Evolutionary conservation across 2,113 vertebrate species (phyloP), one percentile per base, ranked within the genome.

Genomic region (Ameiurus melas): DNA sequence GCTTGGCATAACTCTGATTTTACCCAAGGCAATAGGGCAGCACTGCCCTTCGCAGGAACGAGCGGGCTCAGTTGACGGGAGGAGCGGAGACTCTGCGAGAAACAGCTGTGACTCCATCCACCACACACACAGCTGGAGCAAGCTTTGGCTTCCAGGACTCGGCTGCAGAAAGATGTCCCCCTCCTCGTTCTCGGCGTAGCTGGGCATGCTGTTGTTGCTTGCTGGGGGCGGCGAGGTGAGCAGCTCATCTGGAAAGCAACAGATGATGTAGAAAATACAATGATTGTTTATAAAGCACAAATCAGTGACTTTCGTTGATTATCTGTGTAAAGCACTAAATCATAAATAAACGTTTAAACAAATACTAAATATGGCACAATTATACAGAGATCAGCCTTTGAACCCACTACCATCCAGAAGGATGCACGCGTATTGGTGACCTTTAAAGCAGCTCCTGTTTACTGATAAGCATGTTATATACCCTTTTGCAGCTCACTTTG

Each of bases 71-170:
- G 92, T 95, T 94, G 5, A 97, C 96, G 0, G 95, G 94, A 5
- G 97, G 97, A n/a, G 91, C 97, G 97, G 25, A n/a, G 96, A 96
- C 92, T 98, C 97, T 0, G n/a, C n/a, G 97, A 96, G 93, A 95
- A 98, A 90, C 97, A 97, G 94, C 95, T 96, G 80, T 97, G 9
- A 92, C 84, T 16, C 97, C 96, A 19, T 97, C 95, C 92, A 96
- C n/a, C 92, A 92, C 97, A 98, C 70, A 97, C 90, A 13, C 97
- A 97, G 93, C 97, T 98, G 47, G 96, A 97, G 91, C 97, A 98
- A 20, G 96, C 96, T 97, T 97, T 25, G 97, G 97, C 92, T 98
- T 98, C 97, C 97, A 98, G 78, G 97, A 97, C 92, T 98, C 97
- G 0, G 97, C 96, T 4, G 96, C 97, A 98, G 95, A 92, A 97